phyloP scores from a whole-genome alignment of 2,797 vertebrate species.

The Parotocinclus haroldoi region DNA sequence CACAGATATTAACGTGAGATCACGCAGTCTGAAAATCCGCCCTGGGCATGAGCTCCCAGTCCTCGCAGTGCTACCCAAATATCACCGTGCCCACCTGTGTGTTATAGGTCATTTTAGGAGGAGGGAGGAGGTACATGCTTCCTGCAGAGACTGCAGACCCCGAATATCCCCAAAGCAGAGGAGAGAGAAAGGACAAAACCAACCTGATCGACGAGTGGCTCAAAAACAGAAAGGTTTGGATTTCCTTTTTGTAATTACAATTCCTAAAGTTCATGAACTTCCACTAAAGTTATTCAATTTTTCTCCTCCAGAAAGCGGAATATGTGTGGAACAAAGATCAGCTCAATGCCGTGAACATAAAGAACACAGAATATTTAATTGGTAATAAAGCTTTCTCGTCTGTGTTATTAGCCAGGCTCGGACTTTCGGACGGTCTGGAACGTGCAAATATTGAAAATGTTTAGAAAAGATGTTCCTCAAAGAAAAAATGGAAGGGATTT shows the following conservation, averaged over 20 bases:
- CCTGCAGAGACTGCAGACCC: constrained; percentile 54
- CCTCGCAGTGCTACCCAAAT: no score
- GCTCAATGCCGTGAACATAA: constrained; percentile 63
- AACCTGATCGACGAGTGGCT: constrained; percentile 68
- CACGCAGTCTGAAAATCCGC: neutral
- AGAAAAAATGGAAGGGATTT: no score
- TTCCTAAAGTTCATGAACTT: neutral
- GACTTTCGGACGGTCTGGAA: no score
- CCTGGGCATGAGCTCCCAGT: no score
- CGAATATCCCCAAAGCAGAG: constrained; percentile 54
- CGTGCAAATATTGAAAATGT: no score
- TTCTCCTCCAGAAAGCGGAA: constrained; percentile 57
- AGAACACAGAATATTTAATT: constrained; percentile 67
- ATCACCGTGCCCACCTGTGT: neutral
- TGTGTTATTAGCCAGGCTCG: no score
- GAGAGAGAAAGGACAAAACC: constrained; percentile 60
- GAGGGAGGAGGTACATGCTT: constrained; percentile 77
- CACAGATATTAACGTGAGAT: constrained; percentile 60
- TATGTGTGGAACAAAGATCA: constrained; percentile 77
- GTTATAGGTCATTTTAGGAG: constrained; percentile 74
- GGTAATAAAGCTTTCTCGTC: constrained; percentile 56
- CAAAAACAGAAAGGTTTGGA: neutral
- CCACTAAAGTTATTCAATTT: neutral
- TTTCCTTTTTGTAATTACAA: no score
- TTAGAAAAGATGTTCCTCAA: no score